phyloP scores from a whole-genome alignment of 2,797 vertebrate genomes.

The Buceros bicornis region DNA sequence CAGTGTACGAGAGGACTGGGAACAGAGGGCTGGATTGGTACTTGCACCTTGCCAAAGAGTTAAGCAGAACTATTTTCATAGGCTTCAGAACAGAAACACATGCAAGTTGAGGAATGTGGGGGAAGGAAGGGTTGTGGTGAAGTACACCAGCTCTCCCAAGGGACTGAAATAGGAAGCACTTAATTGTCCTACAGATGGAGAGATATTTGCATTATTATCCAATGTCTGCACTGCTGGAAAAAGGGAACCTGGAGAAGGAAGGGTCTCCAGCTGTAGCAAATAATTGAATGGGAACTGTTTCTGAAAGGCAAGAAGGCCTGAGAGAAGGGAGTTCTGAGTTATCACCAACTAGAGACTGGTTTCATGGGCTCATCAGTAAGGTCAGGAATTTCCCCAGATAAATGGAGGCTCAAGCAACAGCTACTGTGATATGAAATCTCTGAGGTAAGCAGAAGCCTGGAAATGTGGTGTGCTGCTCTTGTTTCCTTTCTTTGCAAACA shows the following conservation, averaged over 20 bases:
- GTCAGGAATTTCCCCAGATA: constrained; percentile 9
- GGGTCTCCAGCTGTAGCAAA: background rate
- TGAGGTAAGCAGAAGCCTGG: constrained; percentile 20
- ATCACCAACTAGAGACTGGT: background rate
- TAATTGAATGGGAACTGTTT: background rate
- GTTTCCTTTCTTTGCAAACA: constrained; percentile 27
- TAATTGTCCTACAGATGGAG: background rate
- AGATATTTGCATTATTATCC: background rate
- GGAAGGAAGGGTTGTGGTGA: background rate
- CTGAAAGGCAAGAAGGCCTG: background rate
- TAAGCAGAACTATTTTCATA: background rate
- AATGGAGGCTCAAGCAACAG: background rate
- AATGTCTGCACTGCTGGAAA: background rate
- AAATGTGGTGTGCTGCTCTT: background rate
- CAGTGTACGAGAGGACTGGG: background rate
- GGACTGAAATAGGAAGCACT: background rate
- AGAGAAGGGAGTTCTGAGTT: background rate
- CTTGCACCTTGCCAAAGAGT: background rate
- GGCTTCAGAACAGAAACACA: background rate
- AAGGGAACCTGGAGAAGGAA: background rate
- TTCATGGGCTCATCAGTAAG: background rate
- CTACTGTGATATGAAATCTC: background rate
- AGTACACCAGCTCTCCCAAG: background rate
- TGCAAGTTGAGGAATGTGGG: background rate
- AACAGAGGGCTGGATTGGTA: background rate